Percentiles rank a stretch among this genome's conserved stretches.
These are phyloP conservation scores for Caerostris extrusa DNA, from an alignment of 1,140 invertebrate species.

Conservation along the genomic window DNA sequence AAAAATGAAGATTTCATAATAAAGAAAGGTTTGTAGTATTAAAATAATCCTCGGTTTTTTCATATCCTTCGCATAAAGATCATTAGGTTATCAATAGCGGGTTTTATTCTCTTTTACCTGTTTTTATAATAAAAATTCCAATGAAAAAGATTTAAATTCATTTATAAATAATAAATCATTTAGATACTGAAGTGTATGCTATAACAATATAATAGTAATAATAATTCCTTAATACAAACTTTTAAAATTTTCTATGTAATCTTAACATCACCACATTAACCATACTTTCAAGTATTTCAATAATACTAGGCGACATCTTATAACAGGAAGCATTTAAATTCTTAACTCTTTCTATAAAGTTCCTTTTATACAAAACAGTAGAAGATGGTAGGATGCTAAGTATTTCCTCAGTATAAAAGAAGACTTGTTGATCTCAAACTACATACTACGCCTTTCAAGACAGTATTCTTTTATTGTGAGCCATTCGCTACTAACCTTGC, in stretches of 20 bases:
- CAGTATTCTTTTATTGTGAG: slow-evolving; percentile 22
- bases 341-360: not conserved
- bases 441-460: not conserved
- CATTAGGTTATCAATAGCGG: too few species aligned
- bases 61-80: too few species aligned
- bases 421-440: not conserved
- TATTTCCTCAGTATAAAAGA: not conserved
- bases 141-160: too few species aligned
- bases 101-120: too few species aligned
- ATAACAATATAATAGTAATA: too few species aligned
- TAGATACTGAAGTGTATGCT: too few species aligned
- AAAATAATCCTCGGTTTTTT: too few species aligned
- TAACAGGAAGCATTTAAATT: not conserved
- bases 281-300: not conserved
- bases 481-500: slow-evolving; percentile 39
- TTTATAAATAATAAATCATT: too few species aligned
- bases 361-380: not conserved
- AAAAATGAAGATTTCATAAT: too few species aligned
- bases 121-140: too few species aligned
- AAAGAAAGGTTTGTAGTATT: too few species aligned
- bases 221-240: not conserved
- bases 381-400: not conserved
- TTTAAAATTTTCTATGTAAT: not conserved
- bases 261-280: not conserved
- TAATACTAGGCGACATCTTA: not conserved